Base-by-base conservation (phyloP, 1,140 invertebrate genomes). In the Zaprionus davidi region DNA sequence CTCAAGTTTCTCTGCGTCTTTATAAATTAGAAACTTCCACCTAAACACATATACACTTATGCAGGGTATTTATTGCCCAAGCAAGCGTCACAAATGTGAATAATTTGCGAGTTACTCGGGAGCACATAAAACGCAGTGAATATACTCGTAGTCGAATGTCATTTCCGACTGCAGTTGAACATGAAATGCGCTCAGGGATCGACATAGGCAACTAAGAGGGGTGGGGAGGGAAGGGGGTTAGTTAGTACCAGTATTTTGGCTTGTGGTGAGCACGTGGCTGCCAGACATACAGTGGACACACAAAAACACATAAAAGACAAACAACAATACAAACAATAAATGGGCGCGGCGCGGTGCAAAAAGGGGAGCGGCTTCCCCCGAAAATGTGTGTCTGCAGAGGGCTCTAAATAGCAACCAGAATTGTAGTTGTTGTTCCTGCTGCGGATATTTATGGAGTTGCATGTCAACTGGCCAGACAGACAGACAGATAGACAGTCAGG, bases 91-190 rank as follows among this genome's bases (percentile, higher is more conserved):
- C 58, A 67, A 79, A 85, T 81, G 76, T 79, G 60, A 78, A 85
- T 79, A 73, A 76, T 71, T 84, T 66, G 60, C 79, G 63, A 64
- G 68, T 58, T 57, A 56, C 46, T 26, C 36, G 49, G 78, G 38
- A 67, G 63, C 31, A 58, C 79, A 82, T 84, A 77, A 84, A 84
- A 77, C 66, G 81, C 81, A 83, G 73, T 71, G 81, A 83, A 83
- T 22, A 24, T n/a, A 53, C 49, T 79, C 76, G n/a, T 38, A 70
- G 78, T 79, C 82, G 69, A 79, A 74, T 82, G 73, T 55, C 82
- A 85, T 85, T 85, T 85, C 82, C 82, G 82, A 85, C 82, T 79
- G 82, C 82, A 79, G 79, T 86, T 72, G 81, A 72, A 85, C 82
- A 86, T 79, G 71, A 76, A 85, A 51, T 51, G 46, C 46, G 46